Evolutionary conservation across 2,113 vertebrate genomes (phyloP).

Genomic region (Alexandromys fortis): DNA sequence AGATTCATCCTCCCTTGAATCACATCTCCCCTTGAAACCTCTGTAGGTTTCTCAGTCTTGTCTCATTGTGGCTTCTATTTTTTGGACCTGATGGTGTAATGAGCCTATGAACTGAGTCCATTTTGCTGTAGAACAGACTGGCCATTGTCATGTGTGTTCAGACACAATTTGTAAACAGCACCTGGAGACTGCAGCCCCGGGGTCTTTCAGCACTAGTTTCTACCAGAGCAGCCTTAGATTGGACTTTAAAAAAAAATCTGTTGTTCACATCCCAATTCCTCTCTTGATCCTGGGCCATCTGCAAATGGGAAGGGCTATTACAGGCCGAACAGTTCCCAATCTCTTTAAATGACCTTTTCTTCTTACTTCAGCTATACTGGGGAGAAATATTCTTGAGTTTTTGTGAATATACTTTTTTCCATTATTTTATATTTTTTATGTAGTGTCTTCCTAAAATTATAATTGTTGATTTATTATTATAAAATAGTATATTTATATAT

Average conservation of each 20-base stretch:
- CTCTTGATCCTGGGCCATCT: background rate
- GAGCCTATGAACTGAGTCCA: background rate
- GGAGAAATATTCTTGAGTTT: background rate
- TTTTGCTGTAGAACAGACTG: background rate
- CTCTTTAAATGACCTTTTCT: background rate
- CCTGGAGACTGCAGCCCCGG: too few relatives aligned
- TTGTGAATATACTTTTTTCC: background rate
- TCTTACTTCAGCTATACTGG: background rate
- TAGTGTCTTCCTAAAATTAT: background rate
- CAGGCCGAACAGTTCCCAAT: background rate
- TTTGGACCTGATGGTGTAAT: background rate
- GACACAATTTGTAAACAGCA: background rate
- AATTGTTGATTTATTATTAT: background rate
- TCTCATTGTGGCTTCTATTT: too few relatives aligned
- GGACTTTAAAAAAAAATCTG: background rate
- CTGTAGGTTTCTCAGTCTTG: background rate
- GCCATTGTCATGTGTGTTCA: background rate
- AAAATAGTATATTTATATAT: too few relatives aligned
- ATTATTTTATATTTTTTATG: background rate
- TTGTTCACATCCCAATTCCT: background rate
- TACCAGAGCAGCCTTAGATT: background rate
- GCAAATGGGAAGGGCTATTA: background rate
- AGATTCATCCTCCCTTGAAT: background rate
- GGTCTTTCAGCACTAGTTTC: background rate
- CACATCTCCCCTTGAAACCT: background rate